phyloP scores from a whole-genome alignment of 2,797 vertebrate species.

The Microcaecilia unicolor region DNA sequence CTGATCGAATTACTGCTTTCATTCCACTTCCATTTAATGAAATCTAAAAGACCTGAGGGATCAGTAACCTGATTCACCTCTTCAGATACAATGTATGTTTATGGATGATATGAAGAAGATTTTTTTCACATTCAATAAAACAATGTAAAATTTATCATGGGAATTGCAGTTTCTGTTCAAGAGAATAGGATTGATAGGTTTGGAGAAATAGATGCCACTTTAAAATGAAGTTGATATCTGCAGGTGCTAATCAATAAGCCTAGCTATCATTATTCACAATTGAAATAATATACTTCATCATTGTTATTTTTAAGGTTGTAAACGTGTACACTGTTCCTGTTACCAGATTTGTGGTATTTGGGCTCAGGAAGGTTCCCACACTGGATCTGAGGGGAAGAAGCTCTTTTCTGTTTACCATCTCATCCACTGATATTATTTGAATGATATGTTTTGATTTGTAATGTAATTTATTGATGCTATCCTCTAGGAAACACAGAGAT shows the following conservation, averaged over 20 bases:
- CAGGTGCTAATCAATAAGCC: slow-evolving; percentile 6
- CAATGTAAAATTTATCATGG: background rate
- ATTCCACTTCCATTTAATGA: slow-evolving; percentile 17
- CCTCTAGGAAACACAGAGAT: too few relatives aligned
- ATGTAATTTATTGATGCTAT: too few relatives aligned
- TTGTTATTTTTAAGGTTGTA: too few relatives aligned
- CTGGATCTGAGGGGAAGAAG: too few relatives aligned
- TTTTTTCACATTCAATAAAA: background rate
- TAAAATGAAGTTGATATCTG: background rate
- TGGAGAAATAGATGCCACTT: slow-evolving; percentile 3
- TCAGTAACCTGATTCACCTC: slow-evolving; percentile 1
- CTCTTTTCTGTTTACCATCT: too few relatives aligned
- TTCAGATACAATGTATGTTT: slow-evolving; percentile 3
- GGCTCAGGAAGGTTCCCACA: too few relatives aligned
- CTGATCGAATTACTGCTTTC: background rate
- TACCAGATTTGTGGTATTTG: too few relatives aligned
- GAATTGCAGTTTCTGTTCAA: background rate
- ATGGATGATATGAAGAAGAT: background rate
- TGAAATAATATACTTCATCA: too few relatives aligned
- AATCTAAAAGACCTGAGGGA: background rate
- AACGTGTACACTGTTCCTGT: too few relatives aligned
- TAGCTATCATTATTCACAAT: slow-evolving; percentile 1
- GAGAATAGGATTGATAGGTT: background rate
- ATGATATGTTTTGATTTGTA: too few relatives aligned
- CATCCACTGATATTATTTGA: too few relatives aligned